A percentile compares a stretch with the other conserved stretches of the same genome.
phyloP scores from a whole-genome alignment of 2,888 invertebrate species.

The Geotrupes spiniger region DNA sequence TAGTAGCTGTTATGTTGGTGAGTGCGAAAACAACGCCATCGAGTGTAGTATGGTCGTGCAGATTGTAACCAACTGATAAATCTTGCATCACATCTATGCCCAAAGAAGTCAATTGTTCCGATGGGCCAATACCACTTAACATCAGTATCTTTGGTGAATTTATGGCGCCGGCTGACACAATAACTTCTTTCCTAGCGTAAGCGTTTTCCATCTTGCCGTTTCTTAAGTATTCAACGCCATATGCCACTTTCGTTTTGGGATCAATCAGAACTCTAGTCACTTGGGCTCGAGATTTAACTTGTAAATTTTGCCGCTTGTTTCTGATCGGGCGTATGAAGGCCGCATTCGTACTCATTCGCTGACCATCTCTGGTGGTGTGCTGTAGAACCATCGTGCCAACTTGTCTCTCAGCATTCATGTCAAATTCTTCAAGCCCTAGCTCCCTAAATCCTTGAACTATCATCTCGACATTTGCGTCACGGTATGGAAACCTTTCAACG shows the following conservation, averaged over 20 bases:
- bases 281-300: conserved; percentile 54
- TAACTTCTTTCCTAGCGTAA: conserved; percentile 60
- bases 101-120: conserved; percentile 52
- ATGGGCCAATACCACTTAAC: conserved; percentile 66
- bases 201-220: conserved; percentile 51
- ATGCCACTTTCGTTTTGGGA: conserved; percentile 50
- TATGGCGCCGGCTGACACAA: conserved; percentile 59
- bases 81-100: conserved; percentile 60
- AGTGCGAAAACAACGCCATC: conserved; percentile 57
- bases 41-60: conserved; percentile 72
- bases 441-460: conserved; percentile 62
- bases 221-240: conserved; percentile 53
- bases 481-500: conserved; percentile 63
- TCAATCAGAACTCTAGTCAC: conserved; percentile 61
- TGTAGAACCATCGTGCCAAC: conserved; percentile 63
- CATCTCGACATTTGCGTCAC: conserved; percentile 58
- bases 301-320: conserved; percentile 53
- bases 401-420: conserved; percentile 58
- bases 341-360: conserved; percentile 59
- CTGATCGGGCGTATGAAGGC: conserved; percentile 69
- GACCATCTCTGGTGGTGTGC: conserved; percentile 61
- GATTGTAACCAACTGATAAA: conserved; percentile 68
- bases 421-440: conserved; percentile 58
- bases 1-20: conserved; percentile 57
- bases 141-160: conserved; percentile 64